Base-by-base conservation (phyloP, 2,888 invertebrate species). In the Cistogaster globosa region DNA sequence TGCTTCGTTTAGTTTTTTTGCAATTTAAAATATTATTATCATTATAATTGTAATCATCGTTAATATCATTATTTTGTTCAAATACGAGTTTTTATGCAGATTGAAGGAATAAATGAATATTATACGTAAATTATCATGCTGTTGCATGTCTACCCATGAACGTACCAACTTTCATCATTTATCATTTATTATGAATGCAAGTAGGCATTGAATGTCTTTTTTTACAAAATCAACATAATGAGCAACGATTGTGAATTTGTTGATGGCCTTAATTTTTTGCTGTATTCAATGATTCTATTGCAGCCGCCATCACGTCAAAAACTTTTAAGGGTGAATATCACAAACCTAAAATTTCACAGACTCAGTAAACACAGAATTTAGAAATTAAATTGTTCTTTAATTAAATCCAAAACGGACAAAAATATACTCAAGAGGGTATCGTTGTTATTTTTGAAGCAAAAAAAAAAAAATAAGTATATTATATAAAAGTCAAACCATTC, bases 181-280 rank as follows among this genome's bases (percentile, higher is more conserved):
- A 84, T 71, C 79, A 74, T 69, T 83, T 65, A 48, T 76, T 67
- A 65, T 60, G 55, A 60, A 78, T 74, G 48, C 26, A 75, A 55
- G 75, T 75, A 65, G 65, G 69, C 51, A 62, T 75, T 62, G 78
- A 51, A 68, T 71, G 8, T 69, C 65, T 22, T 71, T 83, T 51
- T 45, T 42, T 58, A 58, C 45, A 12, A 38, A 67, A 22, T n/a
- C 55, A 63, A 55, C 20, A 26, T n/a, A 38, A 74, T 57, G 63
- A 36, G 22, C 45, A 65, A 48, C 42, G 20, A 62, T 22, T n/a
- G 48, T 26, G 2, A 9, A 75, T 69, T 68, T 38, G 51, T 77
- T 68, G 68, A 68, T 67, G 20, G 22, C 32, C 20, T 71, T 58
- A 58, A 20, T 32, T 42, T n/a, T 14, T 65, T 32, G 42, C 18